A percentile compares a stretch with the other conserved stretches of the same genome.
phyloP scores from a whole-genome alignment of 2,113 vertebrate genomes.

The Ardeotis arabs region DNA sequence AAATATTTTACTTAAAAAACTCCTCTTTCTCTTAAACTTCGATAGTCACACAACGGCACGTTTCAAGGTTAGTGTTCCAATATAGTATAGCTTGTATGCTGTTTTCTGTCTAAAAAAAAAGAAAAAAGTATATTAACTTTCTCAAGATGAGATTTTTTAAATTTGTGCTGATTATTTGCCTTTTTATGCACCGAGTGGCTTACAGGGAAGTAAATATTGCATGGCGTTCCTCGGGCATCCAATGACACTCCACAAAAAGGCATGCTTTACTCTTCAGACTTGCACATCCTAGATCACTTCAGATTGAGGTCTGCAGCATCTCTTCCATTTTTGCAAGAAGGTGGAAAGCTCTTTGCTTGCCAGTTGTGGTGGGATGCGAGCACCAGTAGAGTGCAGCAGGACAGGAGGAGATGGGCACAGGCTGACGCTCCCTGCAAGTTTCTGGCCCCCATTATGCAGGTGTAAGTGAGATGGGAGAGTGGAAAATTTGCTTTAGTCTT shows the following conservation, averaged over 20 bases:
- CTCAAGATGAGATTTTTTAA: not conserved
- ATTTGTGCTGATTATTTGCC: not conserved
- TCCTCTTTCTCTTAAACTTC: not conserved
- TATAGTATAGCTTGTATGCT: not conserved
- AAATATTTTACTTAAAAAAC: not conserved
- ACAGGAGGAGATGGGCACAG: not conserved
- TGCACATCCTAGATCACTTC: not conserved
- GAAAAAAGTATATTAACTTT: not conserved
- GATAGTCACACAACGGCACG: not conserved
- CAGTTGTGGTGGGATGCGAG: fast-evolving
- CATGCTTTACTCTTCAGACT: not conserved
- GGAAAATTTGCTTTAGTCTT: not conserved
- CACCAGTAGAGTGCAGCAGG: fast-evolving
- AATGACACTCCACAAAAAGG: not conserved
- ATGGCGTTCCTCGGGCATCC: not conserved
- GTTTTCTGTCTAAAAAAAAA: not conserved
- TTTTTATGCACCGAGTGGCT: not conserved
- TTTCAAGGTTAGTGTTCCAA: not conserved
- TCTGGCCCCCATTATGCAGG: not conserved
- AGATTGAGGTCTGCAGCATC: not conserved
- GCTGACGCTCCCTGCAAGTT: not conserved
- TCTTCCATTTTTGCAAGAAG: not conserved
- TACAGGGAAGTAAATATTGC: not conserved
- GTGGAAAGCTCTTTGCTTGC: not conserved
- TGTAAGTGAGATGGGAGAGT: fast-evolving